These are phyloP conservation scores for Aspidiotus rigidus DNA, from an alignment of 2,888 invertebrate genomes.

Conservation along the genomic window DNA sequence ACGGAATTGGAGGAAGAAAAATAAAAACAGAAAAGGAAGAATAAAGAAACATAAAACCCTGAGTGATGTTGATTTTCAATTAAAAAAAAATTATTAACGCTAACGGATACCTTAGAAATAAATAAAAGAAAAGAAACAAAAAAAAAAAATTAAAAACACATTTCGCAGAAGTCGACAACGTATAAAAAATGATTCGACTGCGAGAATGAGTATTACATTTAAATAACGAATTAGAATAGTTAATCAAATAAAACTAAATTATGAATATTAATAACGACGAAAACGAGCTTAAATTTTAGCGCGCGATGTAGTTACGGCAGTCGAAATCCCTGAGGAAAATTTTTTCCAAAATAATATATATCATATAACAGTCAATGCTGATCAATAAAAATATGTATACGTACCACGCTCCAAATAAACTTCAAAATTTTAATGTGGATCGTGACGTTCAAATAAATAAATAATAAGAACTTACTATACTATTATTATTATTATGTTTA, in stretches of 20 bases:
- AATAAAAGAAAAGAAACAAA: neutral
- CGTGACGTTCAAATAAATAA: no score
- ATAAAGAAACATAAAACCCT: constrained; percentile 17
- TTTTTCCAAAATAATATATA: neutral
- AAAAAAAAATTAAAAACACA: constrained; percentile 1
- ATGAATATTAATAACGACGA: constrained; percentile 12
- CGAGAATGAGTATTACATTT: constrained; percentile 13
- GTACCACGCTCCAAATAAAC: no score
- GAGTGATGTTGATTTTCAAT: constrained; percentile 26
- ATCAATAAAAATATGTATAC: neutral
- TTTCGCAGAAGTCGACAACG: neutral
- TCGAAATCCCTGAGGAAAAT: constrained; percentile 23
- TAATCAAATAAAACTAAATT: constrained; percentile 7
- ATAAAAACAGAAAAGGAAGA: neutral
- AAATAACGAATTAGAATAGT: neutral
- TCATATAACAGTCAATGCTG: neutral
- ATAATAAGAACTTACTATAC: no score
- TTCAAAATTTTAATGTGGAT: no score
- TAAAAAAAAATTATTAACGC: constrained; percentile 1
- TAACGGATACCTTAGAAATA: neutral
- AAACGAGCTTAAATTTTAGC: neutral
- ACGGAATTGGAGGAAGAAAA: neutral
- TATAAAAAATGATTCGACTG: constrained; percentile 8
- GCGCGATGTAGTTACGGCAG: constrained; percentile 28
- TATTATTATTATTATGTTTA: no score